Evolutionary conservation across 2,797 vertebrate species (phyloP), one percentile per base, ranked within the genome.

Genomic region (Pampus argenteus): DNA sequence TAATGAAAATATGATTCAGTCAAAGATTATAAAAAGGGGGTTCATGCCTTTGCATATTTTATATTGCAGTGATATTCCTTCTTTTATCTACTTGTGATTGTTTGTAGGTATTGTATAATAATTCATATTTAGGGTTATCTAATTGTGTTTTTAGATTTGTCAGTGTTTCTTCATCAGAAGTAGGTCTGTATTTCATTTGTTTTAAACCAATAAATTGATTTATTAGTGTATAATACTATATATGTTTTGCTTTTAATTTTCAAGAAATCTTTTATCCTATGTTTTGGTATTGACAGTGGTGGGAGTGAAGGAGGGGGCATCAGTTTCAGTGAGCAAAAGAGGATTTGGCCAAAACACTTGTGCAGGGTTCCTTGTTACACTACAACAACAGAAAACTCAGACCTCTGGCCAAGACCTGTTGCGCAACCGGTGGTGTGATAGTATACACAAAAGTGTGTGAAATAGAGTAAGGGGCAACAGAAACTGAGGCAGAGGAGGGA

Each of bases 321-420:
- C 57, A 48, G 56, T 73, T 84, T 83, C 74, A 73, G 26, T 0
- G 45, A 72, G 36, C 56, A 60, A 57, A 52, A 71, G 9, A 25
- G 64, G 73, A 76, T 85, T 87, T 79, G 62, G 61, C 69, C 29
- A 62, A 84, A 87, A 74, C 75, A 76, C 81, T 83, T 71, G 82
- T 83, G 77, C 86, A 80, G 81, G 72, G 75, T 77, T 87, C 80
- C 84, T 89, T 82, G 83, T 88, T 88, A 83, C 74, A 76, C 72
- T 81, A 81, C 66, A 90, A 87, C 79, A 88, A 89, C 81, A 86
- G 78, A 86, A 89, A 89, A 81, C 67, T 73, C 61, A 87, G 74
- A 82, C 78, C 69, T 81, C 78, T 57, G 25, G 87, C 92, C 90
- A 92, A 88, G 88, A 84, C 58, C 70, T 77, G 86, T 93, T 94